phyloP scores from a whole-genome alignment of 2,888 invertebrate species.

The Agrenia bidenticulata region DNA sequence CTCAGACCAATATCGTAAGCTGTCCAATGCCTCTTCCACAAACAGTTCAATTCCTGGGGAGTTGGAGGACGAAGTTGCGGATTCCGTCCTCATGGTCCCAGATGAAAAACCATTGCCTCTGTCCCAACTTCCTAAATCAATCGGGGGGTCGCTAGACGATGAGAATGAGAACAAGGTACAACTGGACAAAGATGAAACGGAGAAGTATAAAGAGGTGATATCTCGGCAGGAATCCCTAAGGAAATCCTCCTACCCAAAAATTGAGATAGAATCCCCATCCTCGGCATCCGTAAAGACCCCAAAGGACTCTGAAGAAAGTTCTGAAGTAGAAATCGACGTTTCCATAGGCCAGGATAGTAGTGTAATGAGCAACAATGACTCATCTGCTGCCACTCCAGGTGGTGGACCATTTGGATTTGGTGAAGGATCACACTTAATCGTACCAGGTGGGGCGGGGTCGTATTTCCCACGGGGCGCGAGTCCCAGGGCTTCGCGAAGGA shows the following conservation, averaged over 20 bases:
- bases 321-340: constrained; percentile 13
- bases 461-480: constrained; percentile 47
- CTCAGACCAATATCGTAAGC: constrained; percentile 58
- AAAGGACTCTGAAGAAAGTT: constrained; percentile 42
- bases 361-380: constrained; percentile 27
- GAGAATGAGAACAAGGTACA: constrained; percentile 12
- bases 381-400: constrained; percentile 11
- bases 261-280: constrained; percentile 51
- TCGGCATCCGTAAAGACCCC: constrained; percentile 47
- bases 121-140: not conserved
- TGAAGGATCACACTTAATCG: not conserved
- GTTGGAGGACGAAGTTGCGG: constrained; percentile 38
- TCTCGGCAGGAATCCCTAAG: not conserved
- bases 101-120: not conserved
- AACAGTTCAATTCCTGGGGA: constrained; percentile 37
- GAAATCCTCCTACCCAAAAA: constrained; percentile 41
- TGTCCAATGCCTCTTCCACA: constrained; percentile 40
- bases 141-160: constrained; percentile 5
- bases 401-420: not conserved
- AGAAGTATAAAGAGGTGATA: constrained; percentile 20
- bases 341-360: constrained; percentile 37
- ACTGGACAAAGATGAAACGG: constrained; percentile 22
- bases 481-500: constrained; percentile 74
- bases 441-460: not conserved
- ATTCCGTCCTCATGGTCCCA: constrained; percentile 9